Evolutionary conservation across 2,888 invertebrate genomes (phyloP), one percentile per base, ranked within the genome.

Genomic region (Ferrisia virgata): DNA sequence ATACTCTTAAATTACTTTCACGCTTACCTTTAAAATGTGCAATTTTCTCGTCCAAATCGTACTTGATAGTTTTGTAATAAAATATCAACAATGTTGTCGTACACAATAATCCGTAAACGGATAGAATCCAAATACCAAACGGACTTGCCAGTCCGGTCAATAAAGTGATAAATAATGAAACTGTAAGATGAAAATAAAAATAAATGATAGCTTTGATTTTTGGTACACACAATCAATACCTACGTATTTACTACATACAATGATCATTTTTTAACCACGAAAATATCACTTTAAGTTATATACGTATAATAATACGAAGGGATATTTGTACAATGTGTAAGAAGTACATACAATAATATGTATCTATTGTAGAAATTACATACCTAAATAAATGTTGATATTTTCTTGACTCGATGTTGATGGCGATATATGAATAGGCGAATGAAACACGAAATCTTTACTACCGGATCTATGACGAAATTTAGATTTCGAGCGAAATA

Each of bases 401-500:
- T 72, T 82, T 9, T 82, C 76, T 5, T 47, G 47, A 47, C 8
- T n/a, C n/a, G n/a, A 3, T 6, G 40, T 11, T 11, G 40, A 40
- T 13, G 47, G 18, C 18, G 47, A 18, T 8, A 47, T 18, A 47
- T 53, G 28, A 11, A 81, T 2, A 5, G 33, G 40, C 31, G 69
- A 69, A 82, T 82, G n/a, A 28, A 82, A 36, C 2, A n/a, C 40
- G 22, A 82, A 72, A 28, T 82, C 82, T 13, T 82, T 82, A 28
- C 82, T 82, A 40, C 69, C 40, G 13, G 69, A 69, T 36, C 81
- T 43, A 3, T 47, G 81, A 33, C 82, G 82, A n/a, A 69, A 82
- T 72, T 82, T 82, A n/a, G 64, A 53, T 31, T 53, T 80, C 31
- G 82, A 82, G 22, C 82, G 82, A 58, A 82, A 72, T 15, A 72